Evolutionary conservation across 2,888 invertebrate species (phyloP).

Genomic region (Hypselothyrea guttata): DNA sequence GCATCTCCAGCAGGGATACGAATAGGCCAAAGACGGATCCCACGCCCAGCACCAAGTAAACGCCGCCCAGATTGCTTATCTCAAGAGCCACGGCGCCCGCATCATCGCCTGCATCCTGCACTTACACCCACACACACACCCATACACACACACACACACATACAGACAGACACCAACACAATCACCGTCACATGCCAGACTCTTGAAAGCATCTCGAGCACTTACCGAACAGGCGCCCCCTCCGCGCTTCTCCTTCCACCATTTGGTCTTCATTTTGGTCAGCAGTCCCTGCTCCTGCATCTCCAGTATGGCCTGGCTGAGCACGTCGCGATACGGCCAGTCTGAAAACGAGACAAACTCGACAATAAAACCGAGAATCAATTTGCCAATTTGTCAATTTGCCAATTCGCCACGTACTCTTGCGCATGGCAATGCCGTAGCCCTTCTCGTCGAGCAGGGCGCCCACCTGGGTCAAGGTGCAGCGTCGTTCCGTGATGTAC

Average conservation of each 20-base stretch:
- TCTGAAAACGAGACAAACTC: conserved; percentile 53
- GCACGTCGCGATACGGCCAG: conserved; percentile 86
- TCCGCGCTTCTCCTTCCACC: conserved; percentile 94
- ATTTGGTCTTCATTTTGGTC: conserved; percentile 90
- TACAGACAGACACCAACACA: conserved; percentile 9
- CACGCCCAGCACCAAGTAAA: conserved; percentile 85
- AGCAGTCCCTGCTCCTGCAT: conserved; percentile 93
- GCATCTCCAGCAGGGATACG: conserved; percentile 79
- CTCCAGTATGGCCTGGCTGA: conserved; percentile 91
- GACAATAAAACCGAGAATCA: background rate
- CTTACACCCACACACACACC: conserved; percentile 48
- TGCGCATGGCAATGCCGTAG: conserved; percentile 88
- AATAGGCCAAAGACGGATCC: conserved; percentile 82
- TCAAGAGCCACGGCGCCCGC: conserved; percentile 83
- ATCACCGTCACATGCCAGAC: conserved; percentile 10
- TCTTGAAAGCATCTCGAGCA: conserved; percentile 34
- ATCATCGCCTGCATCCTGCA: conserved; percentile 77
- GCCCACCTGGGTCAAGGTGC: conserved; percentile 85
- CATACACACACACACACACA: conserved; percentile 17
- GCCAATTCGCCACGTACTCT: conserved; percentile 82
- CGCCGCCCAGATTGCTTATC: conserved; percentile 87
- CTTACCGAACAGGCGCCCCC: conserved; percentile 88
- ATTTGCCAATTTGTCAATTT: conserved; percentile 11
- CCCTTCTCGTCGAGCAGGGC: conserved; percentile 87
- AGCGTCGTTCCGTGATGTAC: conserved; percentile 87